Percentiles rank a stretch among this genome's conserved stretches.
Conservation (phyloP, 2,113 vertebrate species). For the Rhombomys opimus region DNA sequence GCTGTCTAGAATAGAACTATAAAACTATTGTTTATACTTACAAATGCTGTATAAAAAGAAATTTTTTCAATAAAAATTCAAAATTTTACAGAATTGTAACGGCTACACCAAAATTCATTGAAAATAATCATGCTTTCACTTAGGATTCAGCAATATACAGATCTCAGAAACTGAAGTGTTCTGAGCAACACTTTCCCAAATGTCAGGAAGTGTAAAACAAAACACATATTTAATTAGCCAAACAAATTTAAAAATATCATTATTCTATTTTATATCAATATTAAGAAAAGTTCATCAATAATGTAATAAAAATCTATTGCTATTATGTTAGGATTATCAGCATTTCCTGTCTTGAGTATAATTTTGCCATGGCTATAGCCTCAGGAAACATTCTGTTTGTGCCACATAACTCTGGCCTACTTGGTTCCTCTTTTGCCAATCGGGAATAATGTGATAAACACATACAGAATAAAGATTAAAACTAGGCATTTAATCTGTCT, state of each 20-base stretch:
- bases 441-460: conserved; percentile 38
- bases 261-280: conserved; percentile 45
- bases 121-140: conserved; percentile 62
- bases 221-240: conserved; percentile 14
- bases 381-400: background rate
- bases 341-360: background rate
- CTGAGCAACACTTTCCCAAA: conserved; percentile 49
- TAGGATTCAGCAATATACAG: background rate
- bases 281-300: conserved; percentile 23
- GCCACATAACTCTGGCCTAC: background rate
- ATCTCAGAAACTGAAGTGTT: conserved; percentile 44
- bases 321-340: conserved; percentile 23
- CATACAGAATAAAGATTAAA: background rate
- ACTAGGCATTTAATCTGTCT: conserved; percentile 31
- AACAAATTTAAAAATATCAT: conserved; percentile 16
- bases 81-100: conserved; percentile 47
- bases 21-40: conserved; percentile 45
- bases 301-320: conserved; percentile 28
- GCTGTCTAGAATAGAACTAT: background rate
- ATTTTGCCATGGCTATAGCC: conserved; percentile 19
- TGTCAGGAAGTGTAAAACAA: background rate
- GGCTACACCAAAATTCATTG: conserved; percentile 48
- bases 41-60: conserved; percentile 26
- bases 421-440: conserved; percentile 21
- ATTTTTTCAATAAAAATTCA: conserved; percentile 63